phyloP scores from a whole-genome alignment of 2,113 vertebrate species.

The Danio rerio region DNA sequence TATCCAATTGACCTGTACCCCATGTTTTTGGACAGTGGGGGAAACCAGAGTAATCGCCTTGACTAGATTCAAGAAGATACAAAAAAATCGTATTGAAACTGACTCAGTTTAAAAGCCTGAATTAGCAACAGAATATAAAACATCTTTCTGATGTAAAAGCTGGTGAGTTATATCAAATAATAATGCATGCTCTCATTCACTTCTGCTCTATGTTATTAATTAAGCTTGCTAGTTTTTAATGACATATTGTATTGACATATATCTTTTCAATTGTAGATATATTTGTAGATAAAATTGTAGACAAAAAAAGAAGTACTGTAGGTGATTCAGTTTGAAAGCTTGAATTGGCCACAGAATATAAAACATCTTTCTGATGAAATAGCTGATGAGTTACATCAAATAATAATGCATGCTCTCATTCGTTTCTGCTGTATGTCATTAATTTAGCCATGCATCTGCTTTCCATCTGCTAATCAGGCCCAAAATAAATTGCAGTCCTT shows the following conservation, averaged over 20 bases:
- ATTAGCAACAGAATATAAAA: neutral
- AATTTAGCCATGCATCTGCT: constrained; percentile 15
- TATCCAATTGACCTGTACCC: no score
- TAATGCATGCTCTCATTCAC: neutral
- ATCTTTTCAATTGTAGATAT: no score
- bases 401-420: neutral
- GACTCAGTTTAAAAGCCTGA: neutral
- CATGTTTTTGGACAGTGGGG: no score
- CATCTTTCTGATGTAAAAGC: neutral
- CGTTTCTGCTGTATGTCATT: neutral
- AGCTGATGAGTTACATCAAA: neutral
- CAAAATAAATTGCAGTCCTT: neutral
- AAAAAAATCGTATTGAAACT: no score
- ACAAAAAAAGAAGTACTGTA: no score
- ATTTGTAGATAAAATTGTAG: no score
- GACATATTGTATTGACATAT: no score
- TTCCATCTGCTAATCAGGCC: constrained; percentile 15
- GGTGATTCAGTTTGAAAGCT: neutral
- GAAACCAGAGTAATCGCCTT: no score
- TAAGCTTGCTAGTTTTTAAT: neutral
- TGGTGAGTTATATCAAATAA: neutral
- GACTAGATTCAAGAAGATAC: no score
- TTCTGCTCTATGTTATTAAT: neutral
- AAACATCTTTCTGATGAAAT: constrained; percentile 4
- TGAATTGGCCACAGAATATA: neutral